These are phyloP conservation scores for Tonatia bakeri DNA, from an alignment of 2,113 vertebrate species.

Conservation along the genomic window DNA sequence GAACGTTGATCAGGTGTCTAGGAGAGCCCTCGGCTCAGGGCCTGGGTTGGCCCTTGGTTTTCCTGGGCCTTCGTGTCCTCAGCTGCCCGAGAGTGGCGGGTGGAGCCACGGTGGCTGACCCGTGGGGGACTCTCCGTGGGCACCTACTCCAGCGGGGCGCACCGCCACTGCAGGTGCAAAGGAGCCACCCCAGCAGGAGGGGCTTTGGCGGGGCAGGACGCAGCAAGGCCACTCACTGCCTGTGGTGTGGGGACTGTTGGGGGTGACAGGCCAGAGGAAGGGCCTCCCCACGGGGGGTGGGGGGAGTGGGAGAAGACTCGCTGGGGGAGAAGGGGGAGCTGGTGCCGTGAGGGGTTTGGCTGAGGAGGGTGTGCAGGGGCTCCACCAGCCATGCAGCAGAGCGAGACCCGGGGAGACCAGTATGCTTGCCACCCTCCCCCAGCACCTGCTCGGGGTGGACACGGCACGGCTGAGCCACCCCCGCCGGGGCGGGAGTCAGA, in stretches of 20 bases:
- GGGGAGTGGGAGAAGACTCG: background rate
- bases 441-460: background rate
- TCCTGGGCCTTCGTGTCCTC: background rate
- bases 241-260: fast-evolving
- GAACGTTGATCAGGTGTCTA: background rate
- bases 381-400: fast-evolving
- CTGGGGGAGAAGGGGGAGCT: background rate
- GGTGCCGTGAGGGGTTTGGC: background rate
- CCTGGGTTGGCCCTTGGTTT: background rate
- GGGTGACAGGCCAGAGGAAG: background rate
- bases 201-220: background rate
- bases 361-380: background rate
- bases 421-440: too few species aligned
- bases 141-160: fast-evolving
- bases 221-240: background rate
- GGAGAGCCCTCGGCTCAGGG: too few species aligned
- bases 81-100: background rate
- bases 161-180: fast-evolving
- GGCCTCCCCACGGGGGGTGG: background rate
- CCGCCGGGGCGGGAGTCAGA: fast-evolving
- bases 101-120: fast-evolving
- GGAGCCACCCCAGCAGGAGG: background rate
- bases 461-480: fast-evolving
- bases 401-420: background rate
- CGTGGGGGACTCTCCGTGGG: fast-evolving